Conservation (phyloP, 2,797 vertebrate species). For the Falco peregrinus region DNA sequence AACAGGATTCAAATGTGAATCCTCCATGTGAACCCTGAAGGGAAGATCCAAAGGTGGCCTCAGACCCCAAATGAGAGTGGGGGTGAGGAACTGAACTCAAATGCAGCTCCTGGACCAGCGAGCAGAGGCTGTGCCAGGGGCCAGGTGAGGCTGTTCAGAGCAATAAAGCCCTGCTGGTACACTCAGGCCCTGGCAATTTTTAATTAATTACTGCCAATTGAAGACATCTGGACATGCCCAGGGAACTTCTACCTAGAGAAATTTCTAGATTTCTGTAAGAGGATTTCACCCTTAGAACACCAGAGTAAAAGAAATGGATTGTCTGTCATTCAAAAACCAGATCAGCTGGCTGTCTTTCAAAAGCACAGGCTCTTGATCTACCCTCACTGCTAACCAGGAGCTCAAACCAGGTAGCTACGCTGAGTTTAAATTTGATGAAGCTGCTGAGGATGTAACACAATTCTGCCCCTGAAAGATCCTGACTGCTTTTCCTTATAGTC, state of each 20-base stretch:
- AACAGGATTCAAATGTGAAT: accelerated
- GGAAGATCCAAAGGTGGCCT: accelerated
- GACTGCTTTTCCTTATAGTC: neutral
- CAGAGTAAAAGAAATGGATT: neutral
- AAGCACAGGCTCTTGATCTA: neutral
- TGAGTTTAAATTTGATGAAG: neutral
- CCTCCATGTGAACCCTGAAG: accelerated
- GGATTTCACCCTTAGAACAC: neutral
- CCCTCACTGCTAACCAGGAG: neutral
- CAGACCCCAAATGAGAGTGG: accelerated
- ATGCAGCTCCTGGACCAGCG: neutral
- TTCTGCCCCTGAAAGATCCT: neutral
- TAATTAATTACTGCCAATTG: neutral
- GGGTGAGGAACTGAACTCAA: accelerated
- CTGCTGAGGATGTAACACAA: neutral
- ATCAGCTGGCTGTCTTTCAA: neutral
- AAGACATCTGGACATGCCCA: neutral
- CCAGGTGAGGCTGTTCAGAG: neutral
- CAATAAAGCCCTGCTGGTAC: accelerated
- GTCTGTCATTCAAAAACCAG: neutral
- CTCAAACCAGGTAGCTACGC: accelerated
- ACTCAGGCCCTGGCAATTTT: neutral
- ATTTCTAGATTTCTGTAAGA: neutral
- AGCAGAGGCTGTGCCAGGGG: neutral
- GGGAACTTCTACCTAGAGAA: neutral